Base-by-base conservation (phyloP, 2,888 invertebrate genomes). In the Caenorhabditis wallacei region DNA sequence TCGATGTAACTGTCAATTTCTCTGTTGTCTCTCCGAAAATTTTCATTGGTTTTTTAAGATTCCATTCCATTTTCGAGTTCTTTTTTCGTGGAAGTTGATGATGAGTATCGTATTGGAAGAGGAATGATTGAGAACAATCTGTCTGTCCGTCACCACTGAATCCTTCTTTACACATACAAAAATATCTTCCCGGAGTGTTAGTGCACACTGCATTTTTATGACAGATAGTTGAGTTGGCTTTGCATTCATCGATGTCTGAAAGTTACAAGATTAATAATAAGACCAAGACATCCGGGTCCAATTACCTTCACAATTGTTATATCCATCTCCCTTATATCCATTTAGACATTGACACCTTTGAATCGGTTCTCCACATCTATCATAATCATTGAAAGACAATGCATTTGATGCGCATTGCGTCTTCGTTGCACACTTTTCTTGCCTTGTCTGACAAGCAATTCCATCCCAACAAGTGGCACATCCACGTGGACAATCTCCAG, bases 101-200 rank as follows among this genome's bases (percentile, higher is more conserved):
- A 46, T 89, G 88, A 3, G 84, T 83, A n/a, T 88, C 87, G 54
- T 78, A 82, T 16, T 90, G 87, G 82, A 88, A 89, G 26, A 91
- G 82, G 80, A 90, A 88, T 18, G 86, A 81, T 7, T 88, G 85
- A 10, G 85, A 82, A 76, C 91, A 91, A 20, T 89, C 88, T 8
- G 69, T 85, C 13, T 87, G 85, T 37, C 91, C 91, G 64, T 91
- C 91, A 18, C 89, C 91, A 61, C 84, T 83, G 83, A 87, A 91
- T 57, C 91, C 91, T 16, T 87, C 87, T 54, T 84, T 83, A 61
- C 92, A 92, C 69, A 91, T 88, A 74, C 91, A 91, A 84, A 91
- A 91, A 79, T 82, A 91, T 57, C 88, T 82, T n/a, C 91, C 91
- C 3, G 91, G 91, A 16, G 91, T 92, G 80, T 91, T 91, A 11